Conservation (phyloP, 2,888 invertebrate genomes). For the Trachelus stipa region DNA sequence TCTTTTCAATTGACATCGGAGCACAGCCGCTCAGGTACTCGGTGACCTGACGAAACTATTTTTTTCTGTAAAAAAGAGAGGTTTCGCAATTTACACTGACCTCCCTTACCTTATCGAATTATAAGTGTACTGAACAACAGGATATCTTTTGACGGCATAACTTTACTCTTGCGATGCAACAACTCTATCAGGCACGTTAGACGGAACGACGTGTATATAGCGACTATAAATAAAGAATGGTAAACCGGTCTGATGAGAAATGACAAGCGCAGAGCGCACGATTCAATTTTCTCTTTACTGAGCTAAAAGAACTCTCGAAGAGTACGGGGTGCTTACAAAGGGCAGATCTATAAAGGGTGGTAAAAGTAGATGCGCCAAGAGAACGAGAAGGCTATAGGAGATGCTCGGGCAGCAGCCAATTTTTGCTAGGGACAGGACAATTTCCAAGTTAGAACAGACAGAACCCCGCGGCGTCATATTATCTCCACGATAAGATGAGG, state of each 20-base stretch:
- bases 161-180: neutral
- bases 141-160: neutral
- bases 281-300: conserved; percentile 29
- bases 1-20: neutral
- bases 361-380: conserved; percentile 1
- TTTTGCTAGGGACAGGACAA: conserved; percentile 44
- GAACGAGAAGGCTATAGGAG: neutral
- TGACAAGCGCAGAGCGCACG: neutral
- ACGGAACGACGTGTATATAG: neutral
- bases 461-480: conserved; percentile 26
- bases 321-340: neutral
- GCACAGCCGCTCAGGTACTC: too few species aligned
- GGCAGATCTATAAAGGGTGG: neutral
- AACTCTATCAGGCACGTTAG: neutral
- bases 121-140: neutral
- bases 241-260: neutral
- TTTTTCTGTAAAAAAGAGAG: neutral
- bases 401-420: conserved; percentile 24
- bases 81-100: neutral
- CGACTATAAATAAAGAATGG: neutral
- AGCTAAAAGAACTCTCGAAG: neutral
- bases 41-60: too few species aligned
- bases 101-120: neutral
- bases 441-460: conserved; percentile 36
- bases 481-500: conserved; percentile 20